Evolutionary conservation across 2,113 vertebrate species (phyloP).

Genomic region (Manacus vitellinus): DNA sequence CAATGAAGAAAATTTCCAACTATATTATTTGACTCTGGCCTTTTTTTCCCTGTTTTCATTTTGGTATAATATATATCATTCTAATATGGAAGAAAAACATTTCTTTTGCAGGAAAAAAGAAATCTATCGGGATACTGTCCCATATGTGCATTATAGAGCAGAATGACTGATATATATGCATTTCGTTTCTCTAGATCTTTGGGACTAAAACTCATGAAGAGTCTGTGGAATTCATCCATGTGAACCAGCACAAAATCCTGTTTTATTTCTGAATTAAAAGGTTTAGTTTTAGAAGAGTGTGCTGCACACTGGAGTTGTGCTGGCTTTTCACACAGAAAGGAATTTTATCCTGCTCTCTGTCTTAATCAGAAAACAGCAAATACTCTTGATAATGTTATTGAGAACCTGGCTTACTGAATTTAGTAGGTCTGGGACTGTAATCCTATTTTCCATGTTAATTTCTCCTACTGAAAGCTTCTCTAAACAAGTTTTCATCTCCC

Average conservation of each 20-base stretch:
- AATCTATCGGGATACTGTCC: not conserved
- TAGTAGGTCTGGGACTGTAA: not conserved
- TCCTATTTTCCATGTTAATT: not conserved
- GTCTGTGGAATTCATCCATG: not conserved
- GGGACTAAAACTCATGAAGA: not conserved
- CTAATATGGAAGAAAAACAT: not conserved
- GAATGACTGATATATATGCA: not conserved
- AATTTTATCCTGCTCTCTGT: not conserved
- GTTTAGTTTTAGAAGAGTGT: not conserved
- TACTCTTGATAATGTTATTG: not conserved
- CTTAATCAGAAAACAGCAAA: not conserved
- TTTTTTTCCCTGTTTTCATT: not conserved
- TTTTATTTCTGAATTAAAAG: not conserved
- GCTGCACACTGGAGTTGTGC: not conserved
- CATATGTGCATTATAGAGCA: not conserved
- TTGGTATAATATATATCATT: slow-evolving; percentile 50
- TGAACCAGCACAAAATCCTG: not conserved
- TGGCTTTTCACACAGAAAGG: not conserved
- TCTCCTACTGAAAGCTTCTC: not conserved
- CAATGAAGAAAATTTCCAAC: not conserved
- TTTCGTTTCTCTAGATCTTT: not conserved
- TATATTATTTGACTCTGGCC: not conserved
- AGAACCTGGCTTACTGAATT: not conserved
- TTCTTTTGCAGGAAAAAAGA: not conserved
- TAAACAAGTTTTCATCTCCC: not conserved